Evolutionary conservation across 2,888 invertebrate genomes (phyloP).

Genomic region (Melieria omissa): DNA sequence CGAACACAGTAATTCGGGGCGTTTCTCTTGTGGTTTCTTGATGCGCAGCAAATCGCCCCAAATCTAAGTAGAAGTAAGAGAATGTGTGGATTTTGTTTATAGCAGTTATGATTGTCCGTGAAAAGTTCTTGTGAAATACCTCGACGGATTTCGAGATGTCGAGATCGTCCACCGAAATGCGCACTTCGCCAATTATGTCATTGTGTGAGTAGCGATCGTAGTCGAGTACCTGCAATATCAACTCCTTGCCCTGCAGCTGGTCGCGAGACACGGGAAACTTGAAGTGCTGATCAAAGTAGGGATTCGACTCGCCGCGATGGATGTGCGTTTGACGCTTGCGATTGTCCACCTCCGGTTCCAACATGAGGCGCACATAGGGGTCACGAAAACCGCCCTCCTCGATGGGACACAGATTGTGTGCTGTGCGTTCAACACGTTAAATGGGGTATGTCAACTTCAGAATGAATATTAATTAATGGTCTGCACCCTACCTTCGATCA

Average conservation of each 20-base stretch:
- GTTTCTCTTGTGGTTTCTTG: constrained; percentile 83
- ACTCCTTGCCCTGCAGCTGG: constrained; percentile 81
- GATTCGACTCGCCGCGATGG: constrained; percentile 85
- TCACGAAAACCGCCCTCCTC: constrained; percentile 90
- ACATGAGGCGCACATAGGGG: constrained; percentile 83
- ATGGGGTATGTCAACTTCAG: not conserved
- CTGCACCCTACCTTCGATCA: constrained; percentile 80
- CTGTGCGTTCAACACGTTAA: constrained; percentile 65
- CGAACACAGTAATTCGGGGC: constrained; percentile 85
- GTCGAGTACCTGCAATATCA: constrained; percentile 68
- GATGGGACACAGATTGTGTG: constrained; percentile 84
- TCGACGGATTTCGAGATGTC: constrained; percentile 72
- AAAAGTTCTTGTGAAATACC: constrained; percentile 49
- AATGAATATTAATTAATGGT: not conserved
- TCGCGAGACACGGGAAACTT: constrained; percentile 93
- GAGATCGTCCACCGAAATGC: constrained; percentile 80
- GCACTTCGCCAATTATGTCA: constrained; percentile 87
- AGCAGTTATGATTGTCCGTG: not conserved
- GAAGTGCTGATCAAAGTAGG: constrained; percentile 91
- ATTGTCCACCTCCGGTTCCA: constrained; percentile 86
- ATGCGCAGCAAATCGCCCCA: constrained; percentile 90
- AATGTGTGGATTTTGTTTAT: not conserved
- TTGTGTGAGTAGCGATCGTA: constrained; percentile 81
- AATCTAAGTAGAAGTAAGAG: constrained; percentile 71
- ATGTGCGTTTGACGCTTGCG: constrained; percentile 87